These are phyloP conservation scores for Rhopalosiphum maidis DNA, from an alignment of 1,140 invertebrate genomes.

Conservation along the genomic window DNA sequence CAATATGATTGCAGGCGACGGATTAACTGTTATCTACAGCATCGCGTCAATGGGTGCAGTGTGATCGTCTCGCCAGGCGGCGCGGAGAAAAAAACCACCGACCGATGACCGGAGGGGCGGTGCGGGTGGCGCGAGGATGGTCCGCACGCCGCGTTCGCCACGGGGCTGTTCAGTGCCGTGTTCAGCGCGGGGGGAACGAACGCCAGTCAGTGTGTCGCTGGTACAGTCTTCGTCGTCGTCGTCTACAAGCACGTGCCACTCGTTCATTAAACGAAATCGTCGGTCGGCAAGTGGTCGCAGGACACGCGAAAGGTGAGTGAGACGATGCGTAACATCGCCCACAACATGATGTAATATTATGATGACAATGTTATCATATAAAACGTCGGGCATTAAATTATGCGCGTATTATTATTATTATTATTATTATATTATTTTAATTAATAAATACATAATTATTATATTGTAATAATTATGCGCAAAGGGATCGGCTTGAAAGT, in stretches of 20 bases:
- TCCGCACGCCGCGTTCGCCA: slow-evolving; percentile 22
- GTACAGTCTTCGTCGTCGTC: neutral
- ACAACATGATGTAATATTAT: too few species aligned
- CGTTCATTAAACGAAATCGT: neutral
- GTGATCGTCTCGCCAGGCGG: slow-evolving; percentile 1
- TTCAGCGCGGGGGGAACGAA: slow-evolving; percentile 20
- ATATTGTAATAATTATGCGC: neutral
- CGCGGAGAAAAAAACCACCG: neutral
- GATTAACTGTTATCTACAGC: too few species aligned
- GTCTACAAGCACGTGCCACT: neutral
- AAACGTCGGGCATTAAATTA: too few species aligned
- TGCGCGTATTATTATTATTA: too few species aligned
- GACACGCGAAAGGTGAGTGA: neutral
- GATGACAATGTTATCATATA: too few species aligned
- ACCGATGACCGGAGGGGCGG: neutral
- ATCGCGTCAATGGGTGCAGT: too few species aligned
- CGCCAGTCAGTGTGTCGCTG: neutral
- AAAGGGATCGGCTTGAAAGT: neutral
- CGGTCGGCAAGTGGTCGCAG: neutral
- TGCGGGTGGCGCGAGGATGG: slow-evolving; percentile 2
- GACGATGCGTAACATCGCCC: too few species aligned
- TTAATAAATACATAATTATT: too few species aligned
- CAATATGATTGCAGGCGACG: too few species aligned
- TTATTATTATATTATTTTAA: too few species aligned
- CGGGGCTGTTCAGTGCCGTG: slow-evolving; percentile 23